phyloP scores from a whole-genome alignment of 2,888 invertebrate genomes.

The Torymus auratus region DNA sequence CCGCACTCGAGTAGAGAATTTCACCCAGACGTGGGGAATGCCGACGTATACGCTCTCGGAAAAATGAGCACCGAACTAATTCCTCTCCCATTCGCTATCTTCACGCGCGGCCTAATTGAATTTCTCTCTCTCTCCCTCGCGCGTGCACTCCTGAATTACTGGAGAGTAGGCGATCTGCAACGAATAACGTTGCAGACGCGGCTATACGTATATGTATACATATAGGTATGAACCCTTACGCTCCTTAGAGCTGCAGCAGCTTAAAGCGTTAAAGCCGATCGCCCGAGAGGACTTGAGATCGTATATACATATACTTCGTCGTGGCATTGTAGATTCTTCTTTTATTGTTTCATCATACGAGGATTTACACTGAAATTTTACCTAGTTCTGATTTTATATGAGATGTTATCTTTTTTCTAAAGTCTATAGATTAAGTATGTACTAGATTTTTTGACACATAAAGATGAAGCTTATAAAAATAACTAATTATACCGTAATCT shows the following conservation, averaged over 20 bases:
- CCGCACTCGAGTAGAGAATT: too few relatives aligned
- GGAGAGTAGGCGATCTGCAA: constrained; percentile 57
- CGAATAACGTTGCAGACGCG: constrained; percentile 43
- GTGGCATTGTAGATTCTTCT: too few relatives aligned
- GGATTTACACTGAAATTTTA: too few relatives aligned
- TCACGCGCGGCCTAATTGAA: constrained; percentile 59
- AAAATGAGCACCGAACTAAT: constrained; percentile 40
- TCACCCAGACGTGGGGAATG: not conserved
- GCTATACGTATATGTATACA: not conserved
- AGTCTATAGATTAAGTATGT: too few relatives aligned
- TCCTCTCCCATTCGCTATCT: constrained; percentile 12
- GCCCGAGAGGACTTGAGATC: not conserved
- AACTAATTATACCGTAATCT: too few relatives aligned
- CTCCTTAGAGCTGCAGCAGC: not conserved
- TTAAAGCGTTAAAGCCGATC: constrained; percentile 38
- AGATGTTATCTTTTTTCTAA: too few relatives aligned
- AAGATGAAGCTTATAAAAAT: too few relatives aligned
- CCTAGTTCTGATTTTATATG: too few relatives aligned
- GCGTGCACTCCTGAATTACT: constrained; percentile 59
- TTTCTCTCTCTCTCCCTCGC: constrained; percentile 56
- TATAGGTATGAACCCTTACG: not conserved
- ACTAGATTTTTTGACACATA: too few relatives aligned
- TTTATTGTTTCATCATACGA: too few relatives aligned
- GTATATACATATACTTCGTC: not conserved
- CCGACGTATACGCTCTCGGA: not conserved